Conservation (phyloP, 2,888 invertebrate genomes). For the Trachelus tabidus region DNA sequence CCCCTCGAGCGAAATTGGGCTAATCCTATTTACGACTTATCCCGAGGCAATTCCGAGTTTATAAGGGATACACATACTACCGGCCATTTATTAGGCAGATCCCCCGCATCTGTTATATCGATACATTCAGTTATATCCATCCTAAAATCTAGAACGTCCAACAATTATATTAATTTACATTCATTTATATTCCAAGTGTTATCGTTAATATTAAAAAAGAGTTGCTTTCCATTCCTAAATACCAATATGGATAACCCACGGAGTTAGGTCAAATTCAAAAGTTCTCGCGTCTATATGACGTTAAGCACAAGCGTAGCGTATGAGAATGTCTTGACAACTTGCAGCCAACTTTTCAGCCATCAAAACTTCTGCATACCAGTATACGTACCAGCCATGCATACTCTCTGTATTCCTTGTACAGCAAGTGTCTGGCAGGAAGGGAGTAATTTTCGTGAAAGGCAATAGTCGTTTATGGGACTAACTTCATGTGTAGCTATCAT, state of each 20-base stretch:
- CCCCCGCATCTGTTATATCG: not conserved
- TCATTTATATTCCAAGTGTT: not conserved
- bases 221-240: not conserved
- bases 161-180: not conserved
- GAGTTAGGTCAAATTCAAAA: not conserved
- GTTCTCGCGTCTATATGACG: not conserved
- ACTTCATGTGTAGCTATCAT: not conserved
- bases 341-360: not conserved
- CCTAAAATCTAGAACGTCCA: not conserved
- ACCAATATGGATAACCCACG: not conserved
- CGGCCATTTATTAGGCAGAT: not conserved
- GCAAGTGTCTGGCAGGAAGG: not conserved
- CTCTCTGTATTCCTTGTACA: not conserved
- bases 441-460: not conserved
- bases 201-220: not conserved
- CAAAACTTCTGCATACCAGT: not conserved
- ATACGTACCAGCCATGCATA: not conserved
- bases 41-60: constrained; percentile 19
- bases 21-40: constrained; percentile 23
- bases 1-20: constrained; percentile 15
- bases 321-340: not conserved
- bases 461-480: not conserved
- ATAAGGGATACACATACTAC: constrained; percentile 8
- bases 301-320: not conserved
- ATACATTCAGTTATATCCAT: not conserved